A percentile compares a stretch with the other conserved stretches of the same genome.
phyloP scores from a whole-genome alignment of 1,140 invertebrate species.

The Drosophila kanapiae region DNA sequence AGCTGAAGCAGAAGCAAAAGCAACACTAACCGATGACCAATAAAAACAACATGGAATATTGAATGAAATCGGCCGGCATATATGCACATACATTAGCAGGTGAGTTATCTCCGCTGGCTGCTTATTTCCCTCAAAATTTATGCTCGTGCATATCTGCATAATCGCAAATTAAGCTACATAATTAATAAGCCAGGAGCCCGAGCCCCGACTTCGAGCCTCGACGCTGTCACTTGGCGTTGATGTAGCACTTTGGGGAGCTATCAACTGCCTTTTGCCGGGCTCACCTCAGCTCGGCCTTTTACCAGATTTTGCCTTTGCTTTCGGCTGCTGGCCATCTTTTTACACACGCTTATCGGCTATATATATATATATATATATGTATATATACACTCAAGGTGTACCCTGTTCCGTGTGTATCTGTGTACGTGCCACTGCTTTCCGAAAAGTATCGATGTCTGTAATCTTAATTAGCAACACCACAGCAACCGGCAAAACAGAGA shows the following conservation, averaged over 20 bases:
- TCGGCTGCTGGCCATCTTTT: conserved; percentile 42
- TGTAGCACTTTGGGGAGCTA: conserved; percentile 73
- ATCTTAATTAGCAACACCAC: conserved; percentile 81
- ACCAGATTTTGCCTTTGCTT: conserved; percentile 28
- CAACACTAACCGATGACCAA: conserved; percentile 21
- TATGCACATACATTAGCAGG: conserved; percentile 80
- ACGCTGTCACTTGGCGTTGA: conserved; percentile 68
- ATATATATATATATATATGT: conserved; percentile 15
- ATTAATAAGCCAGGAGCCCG: conserved; percentile 71
- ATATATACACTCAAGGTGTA: conserved; percentile 4
- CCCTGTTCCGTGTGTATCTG: conserved; percentile 38
- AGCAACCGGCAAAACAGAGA: conserved; percentile 49
- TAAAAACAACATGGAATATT: conserved; percentile 74
- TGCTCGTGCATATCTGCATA: conserved; percentile 79
- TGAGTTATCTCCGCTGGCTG: conserved; percentile 67
- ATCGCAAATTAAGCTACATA: conserved; percentile 82
- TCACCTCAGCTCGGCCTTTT: conserved; percentile 18
- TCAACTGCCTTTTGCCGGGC: conserved; percentile 34
- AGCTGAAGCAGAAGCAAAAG: conserved; percentile 26
- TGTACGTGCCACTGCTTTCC: conserved; percentile 72
- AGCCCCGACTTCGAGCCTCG: conserved; percentile 21
- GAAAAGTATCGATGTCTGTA: conserved; percentile 82
- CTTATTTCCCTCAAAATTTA: conserved; percentile 69
- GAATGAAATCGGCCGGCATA: conserved; percentile 65
- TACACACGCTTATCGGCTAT: conserved; percentile 13